Evolutionary conservation across 2,797 vertebrate genomes (phyloP), one percentile per base, ranked within the genome.

Genomic region (Sphenodon punctatus): DNA sequence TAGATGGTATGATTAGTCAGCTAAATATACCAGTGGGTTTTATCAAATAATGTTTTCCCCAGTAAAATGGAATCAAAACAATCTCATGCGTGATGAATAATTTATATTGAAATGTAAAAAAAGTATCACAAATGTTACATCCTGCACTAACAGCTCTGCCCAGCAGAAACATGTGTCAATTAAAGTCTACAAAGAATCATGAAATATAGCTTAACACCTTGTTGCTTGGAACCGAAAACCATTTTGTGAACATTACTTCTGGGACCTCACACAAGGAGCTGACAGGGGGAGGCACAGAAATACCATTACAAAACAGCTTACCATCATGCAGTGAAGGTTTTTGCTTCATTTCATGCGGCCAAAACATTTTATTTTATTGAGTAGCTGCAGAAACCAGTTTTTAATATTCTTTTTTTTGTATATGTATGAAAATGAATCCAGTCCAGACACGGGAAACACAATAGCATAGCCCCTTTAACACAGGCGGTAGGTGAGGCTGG

Each of bases 401-500:
- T 22, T 71, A 5, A 32, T 14, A 45, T 32, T 45, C 10, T 22
- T 32, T 12, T 2, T 49, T 72, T 7, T 23, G 25, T 41, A 69
- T 61, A 25, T 41, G 12, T 8, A 1, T 36, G 56, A n/a, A 3
- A 53, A 64, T 3, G 3, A 59, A 32, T 15, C 58, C 10, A 73
- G 38, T 7, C 25, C 27, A 45, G 38, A 66, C 23, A 4, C 36
- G 72, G 27, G 22, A 55, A 53, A 5, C 27, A 5, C 63, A 43
- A 25, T 67, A 16, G 30, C 71, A 32, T 1, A 70, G 12, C 15
- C 27, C 32, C 64, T 48, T 60, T 49, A 65, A 75, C 53, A 70
- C 38, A 25, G 16, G 65, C 36, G 42, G 63, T 66, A 85, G 48
- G 9, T 5, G 78, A 49, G n/a, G 6, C 27, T 71, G 80, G 84